Percentiles rank a stretch among this genome's conserved stretches.
These are phyloP conservation scores for Drosophila sordidula DNA, from an alignment of 2,888 invertebrate genomes.

Conservation along the genomic window DNA sequence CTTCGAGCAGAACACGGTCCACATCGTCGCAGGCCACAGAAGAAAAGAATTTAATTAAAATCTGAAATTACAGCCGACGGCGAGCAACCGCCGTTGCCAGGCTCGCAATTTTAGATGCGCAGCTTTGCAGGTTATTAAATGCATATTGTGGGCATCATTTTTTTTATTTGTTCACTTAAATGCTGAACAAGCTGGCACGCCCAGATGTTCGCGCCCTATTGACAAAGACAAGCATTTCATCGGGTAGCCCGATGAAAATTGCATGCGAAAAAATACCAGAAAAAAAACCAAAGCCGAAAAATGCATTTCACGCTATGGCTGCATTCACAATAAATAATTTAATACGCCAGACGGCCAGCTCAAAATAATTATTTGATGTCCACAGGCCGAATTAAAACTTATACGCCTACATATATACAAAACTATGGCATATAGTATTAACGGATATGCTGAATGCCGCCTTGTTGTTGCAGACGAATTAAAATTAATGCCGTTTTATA, in stretches of 20 bases:
- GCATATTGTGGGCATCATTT: slow-evolving; percentile 36
- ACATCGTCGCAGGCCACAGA: slow-evolving; percentile 47
- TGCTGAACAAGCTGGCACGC: slow-evolving; percentile 17
- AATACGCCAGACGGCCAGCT: slow-evolving; percentile 18
- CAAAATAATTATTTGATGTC: slow-evolving; percentile 60
- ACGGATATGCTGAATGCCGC: background rate
- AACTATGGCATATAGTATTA: background rate
- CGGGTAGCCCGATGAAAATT: slow-evolving; percentile 18
- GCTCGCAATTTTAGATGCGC: slow-evolving; percentile 66
- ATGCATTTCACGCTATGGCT: slow-evolving; percentile 39
- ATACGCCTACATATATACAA: background rate
- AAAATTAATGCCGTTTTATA: slow-evolving; percentile 52
- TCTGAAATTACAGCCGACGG: slow-evolving; percentile 74
- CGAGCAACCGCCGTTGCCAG: slow-evolving; percentile 46
- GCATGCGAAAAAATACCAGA: background rate
- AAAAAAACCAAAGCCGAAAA: background rate
- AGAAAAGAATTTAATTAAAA: slow-evolving; percentile 79
- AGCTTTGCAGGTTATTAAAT: slow-evolving; percentile 56
- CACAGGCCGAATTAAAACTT: background rate
- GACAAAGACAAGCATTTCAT: background rate
- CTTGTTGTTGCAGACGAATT: slow-evolving; percentile 34
- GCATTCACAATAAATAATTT: slow-evolving; percentile 51
- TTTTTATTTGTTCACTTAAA: slow-evolving; percentile 31
- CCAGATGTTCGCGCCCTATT: slow-evolving; percentile 11
- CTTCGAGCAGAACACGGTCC: slow-evolving; percentile 47